Conservation (phyloP, 2,113 vertebrate genomes). For the Datnioides undecimradiatus region DNA sequence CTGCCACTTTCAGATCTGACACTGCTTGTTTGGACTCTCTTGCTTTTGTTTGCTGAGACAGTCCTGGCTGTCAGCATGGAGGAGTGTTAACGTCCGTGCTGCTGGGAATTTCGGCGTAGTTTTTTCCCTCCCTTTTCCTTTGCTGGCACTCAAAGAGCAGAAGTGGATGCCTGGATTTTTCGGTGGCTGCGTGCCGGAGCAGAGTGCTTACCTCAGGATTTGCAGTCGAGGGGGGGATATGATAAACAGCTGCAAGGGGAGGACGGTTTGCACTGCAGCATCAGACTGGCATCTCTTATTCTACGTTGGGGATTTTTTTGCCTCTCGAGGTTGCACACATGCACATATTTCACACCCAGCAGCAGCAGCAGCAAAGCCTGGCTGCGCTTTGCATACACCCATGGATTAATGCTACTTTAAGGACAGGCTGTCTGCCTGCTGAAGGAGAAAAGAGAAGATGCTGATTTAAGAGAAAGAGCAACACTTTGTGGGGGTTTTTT, state of each 20-base stretch:
- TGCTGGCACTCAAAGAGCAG: neutral
- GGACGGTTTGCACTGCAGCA: slow-evolving; percentile 53
- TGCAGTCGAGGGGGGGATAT: neutral
- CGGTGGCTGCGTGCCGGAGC: slow-evolving; percentile 11
- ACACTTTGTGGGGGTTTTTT: slow-evolving; percentile 24
- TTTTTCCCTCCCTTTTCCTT: neutral
- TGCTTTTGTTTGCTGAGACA: slow-evolving; percentile 7
- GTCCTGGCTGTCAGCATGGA: neutral
- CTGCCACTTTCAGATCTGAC: neutral
- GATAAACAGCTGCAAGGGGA: slow-evolving; percentile 43
- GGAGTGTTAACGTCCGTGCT: slow-evolving; percentile 18
- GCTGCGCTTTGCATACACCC: neutral
- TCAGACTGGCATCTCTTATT: slow-evolving; percentile 38
- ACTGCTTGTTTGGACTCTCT: slow-evolving; percentile 19
- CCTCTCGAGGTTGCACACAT: slow-evolving; percentile 9
- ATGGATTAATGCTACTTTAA: slow-evolving; percentile 41
- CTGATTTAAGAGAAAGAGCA: slow-evolving; percentile 30
- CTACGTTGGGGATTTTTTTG: slow-evolving; percentile 13
- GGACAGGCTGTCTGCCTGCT: neutral
- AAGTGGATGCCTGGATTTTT: slow-evolving; percentile 16
- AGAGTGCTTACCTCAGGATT: slow-evolving; percentile 53
- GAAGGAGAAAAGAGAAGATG: slow-evolving; percentile 16
- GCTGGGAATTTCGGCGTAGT: neutral
- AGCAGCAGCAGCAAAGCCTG: slow-evolving; percentile 13
- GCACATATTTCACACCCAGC: slow-evolving; percentile 19